Percentiles rank a stretch among this genome's conserved stretches.
phyloP scores from a whole-genome alignment of 2,888 invertebrate species.

The Trichacis sp. region DNA sequence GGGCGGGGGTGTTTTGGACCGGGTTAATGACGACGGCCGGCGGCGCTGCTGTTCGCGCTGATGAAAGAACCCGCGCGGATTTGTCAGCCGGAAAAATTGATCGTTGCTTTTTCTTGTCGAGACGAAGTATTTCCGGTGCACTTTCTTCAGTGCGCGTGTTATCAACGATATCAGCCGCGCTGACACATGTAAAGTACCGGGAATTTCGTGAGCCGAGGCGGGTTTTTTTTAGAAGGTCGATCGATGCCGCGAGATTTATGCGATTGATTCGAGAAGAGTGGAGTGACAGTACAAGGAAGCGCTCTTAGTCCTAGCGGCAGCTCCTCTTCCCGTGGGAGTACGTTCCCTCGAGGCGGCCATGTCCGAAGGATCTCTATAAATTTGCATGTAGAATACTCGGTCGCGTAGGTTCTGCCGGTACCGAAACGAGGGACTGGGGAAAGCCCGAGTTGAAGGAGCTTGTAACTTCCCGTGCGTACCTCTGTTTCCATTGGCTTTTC shows the following conservation, averaged over 20 bases:
- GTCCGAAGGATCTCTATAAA: conserved; percentile 69
- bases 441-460: conserved; percentile 35
- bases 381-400: conserved; percentile 68
- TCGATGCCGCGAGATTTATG: conserved; percentile 65
- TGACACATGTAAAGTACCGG: conserved; percentile 24
- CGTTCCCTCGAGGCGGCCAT: conserved; percentile 53
- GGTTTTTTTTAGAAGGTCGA: conserved; percentile 43
- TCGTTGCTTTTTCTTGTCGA: neutral
- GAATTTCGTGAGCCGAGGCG: conserved; percentile 33
- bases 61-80: no score
- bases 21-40: no score
- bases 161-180: conserved; percentile 1
- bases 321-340: conserved; percentile 58
- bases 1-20: no score
- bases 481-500: conserved; percentile 8
- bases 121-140: neutral
- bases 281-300: conserved; percentile 70
- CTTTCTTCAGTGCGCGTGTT: neutral
- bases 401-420: conserved; percentile 42
- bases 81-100: conserved; percentile 8
- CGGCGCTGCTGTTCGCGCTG: no score
- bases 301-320: conserved; percentile 68
- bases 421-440: conserved; percentile 31
- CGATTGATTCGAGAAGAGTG: conserved; percentile 67
- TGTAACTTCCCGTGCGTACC: conserved; percentile 6